Evolutionary conservation across 2,888 invertebrate species (phyloP).

Genomic region (Andrena trimmerana): DNA sequence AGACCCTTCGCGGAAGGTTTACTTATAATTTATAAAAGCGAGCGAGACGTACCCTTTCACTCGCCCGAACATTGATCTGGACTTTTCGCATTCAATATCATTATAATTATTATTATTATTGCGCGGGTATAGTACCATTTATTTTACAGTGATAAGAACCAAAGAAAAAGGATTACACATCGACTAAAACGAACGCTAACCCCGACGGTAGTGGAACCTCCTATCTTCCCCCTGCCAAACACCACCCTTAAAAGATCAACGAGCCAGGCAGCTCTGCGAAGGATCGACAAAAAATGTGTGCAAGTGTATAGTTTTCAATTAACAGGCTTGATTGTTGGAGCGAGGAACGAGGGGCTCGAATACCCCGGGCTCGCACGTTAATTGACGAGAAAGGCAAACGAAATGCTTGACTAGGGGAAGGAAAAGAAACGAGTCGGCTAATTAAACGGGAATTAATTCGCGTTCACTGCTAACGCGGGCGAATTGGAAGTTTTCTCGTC

Average conservation of each 20-base stretch:
- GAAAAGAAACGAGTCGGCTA: not conserved
- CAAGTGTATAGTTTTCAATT: not conserved
- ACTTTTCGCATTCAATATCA: too few relatives aligned
- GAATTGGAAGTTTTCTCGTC: not conserved
- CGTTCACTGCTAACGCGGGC: not conserved
- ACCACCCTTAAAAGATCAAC: not conserved
- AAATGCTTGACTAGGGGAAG: not conserved
- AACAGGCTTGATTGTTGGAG: not conserved
- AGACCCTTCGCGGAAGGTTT: too few relatives aligned
- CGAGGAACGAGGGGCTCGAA: not conserved
- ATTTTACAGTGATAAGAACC: too few relatives aligned
- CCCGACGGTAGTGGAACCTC: not conserved
- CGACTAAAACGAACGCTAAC: not conserved
- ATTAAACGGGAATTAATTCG: constrained; percentile 18
- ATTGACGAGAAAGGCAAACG: not conserved
- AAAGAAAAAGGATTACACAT: too few relatives aligned
- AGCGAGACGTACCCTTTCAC: too few relatives aligned
- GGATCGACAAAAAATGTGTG: too few relatives aligned
- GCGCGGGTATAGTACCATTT: too few relatives aligned
- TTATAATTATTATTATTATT: too few relatives aligned
- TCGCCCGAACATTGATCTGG: too few relatives aligned
- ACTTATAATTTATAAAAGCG: too few relatives aligned
- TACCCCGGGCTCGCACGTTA: not conserved
- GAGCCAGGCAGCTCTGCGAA: not conserved
- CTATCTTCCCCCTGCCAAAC: not conserved